Evolutionary conservation across 2,113 vertebrate genomes (phyloP).

Genomic region (Micromys minutus): DNA sequence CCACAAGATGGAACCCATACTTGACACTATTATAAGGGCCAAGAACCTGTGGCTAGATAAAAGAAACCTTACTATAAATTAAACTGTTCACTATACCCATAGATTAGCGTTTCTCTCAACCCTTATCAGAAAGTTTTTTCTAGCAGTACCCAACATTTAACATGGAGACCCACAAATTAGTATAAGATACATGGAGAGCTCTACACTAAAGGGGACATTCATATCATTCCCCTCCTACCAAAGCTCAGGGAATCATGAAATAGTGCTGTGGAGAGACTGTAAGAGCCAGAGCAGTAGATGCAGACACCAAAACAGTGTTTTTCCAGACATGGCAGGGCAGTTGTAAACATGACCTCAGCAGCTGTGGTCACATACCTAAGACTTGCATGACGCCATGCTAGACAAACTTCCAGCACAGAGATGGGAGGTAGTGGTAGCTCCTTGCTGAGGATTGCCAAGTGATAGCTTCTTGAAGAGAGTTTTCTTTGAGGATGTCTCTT

Average conservation of each 20-base stretch:
- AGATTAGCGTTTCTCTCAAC: not conserved
- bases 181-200: not conserved
- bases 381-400: not conserved
- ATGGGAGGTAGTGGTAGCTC: not conserved
- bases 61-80: not conserved
- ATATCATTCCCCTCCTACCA: not conserved
- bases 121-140: not conserved
- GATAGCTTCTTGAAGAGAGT: not conserved
- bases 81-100: not conserved
- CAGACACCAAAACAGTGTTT: not conserved
- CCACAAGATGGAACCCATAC: not conserved
- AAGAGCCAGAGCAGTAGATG: not conserved
- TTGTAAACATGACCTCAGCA: not conserved
- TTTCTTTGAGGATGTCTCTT: not conserved
- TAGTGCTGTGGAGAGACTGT: not conserved
- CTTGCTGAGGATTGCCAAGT: not conserved
- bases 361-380: not conserved
- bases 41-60: not conserved
- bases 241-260: not conserved
- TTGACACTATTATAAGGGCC: not conserved
- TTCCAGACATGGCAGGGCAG: not conserved
- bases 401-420: not conserved
- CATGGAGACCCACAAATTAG: not conserved
- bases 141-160: not conserved
- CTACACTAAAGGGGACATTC: not conserved